Conservation (phyloP, 2,113 vertebrate genomes). For the Felis catus region F.catus_Fca126_mat1.0 CM031414.1:19283501-19284000, state of each 20-base stretch:
- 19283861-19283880: not conserved
- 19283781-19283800: not conserved
- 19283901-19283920: not conserved
- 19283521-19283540: slow-evolving; percentile 88
- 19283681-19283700: not conserved
- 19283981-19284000: not conserved
- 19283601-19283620: slow-evolving; percentile 37
- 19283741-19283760: not conserved
- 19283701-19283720: not conserved
- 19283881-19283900: not conserved
- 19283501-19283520: slow-evolving; percentile 86
- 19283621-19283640: not conserved
- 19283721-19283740: not conserved
- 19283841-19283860: not conserved
- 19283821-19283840: not conserved
- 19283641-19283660: not conserved
- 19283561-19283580: slow-evolving; percentile 80
- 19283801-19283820: not conserved
- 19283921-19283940: not conserved
- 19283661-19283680: slow-evolving; percentile 18
- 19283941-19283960: not conserved
- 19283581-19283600: slow-evolving; percentile 64
- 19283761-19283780: not conserved
- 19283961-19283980: not conserved
- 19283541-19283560: slow-evolving; percentile 88